Evolutionary conservation across 2,797 vertebrate species (phyloP), one percentile per base, ranked within the genome.

Genomic region (Eulemur albifrons): DNA sequence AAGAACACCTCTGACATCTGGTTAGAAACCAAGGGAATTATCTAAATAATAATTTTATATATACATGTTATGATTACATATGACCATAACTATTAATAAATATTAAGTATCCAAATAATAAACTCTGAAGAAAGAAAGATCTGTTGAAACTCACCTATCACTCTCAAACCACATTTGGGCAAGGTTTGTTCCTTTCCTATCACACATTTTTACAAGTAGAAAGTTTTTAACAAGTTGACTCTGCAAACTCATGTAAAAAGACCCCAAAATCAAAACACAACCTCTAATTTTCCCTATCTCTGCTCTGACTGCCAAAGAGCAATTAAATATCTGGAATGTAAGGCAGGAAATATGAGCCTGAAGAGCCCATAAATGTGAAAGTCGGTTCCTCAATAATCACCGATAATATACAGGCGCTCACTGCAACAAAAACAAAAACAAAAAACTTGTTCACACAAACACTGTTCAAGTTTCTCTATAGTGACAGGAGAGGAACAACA

Each of bases 31-130:
- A 88, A 61, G 45, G 21, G 8, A 70, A 89, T 61, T 79, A 88
- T 45, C 30, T 23, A 75, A 75, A 57, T 23, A 52, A 76, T 59
- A 84, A 40, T 65, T 38, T 54, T 85, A 93, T 45, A 90, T 75
- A 52, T 45, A 30, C 1, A 50, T 20, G 30, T 80, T 30, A 18
- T 61, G 72, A 90, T 73, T 18, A 27, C 13, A 81, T 45, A 25
- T 20, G 23, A 73, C 10, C 30, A 7, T 75, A 79, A 63, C 59
- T 59, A 70, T 72, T 79, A 81, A 76, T 79, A 91, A 86, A 45
- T 72, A 67, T 70, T 76, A 88, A 57, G 59, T 88, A 87, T 59
- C 43, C 48, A 81, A 93, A 83, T 57, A 91, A 93, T 25, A 82
- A 95, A 43, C 52, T 40, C 23, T 50, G 7, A 89, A 63, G 38